Base-by-base conservation (phyloP, 2,888 invertebrate genomes). In the Acleris cristana region DNA sequence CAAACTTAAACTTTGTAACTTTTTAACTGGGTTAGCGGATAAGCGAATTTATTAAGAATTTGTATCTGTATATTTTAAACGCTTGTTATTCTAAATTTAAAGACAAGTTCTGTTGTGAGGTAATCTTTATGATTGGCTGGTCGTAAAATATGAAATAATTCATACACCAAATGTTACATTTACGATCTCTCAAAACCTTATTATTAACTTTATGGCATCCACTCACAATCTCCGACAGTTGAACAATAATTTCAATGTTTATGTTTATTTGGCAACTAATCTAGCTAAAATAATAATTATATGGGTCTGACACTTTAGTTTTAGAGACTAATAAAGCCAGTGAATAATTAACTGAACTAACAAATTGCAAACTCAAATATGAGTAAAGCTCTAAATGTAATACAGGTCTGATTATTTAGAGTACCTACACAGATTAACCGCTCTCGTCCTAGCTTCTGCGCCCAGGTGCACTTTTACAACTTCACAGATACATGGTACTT, bases 231-330 rank as follows among this genome's bases (percentile, higher is more conserved):
- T 34, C 34, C 34, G 10, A 40, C 55, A 55, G 54, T 49, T 4
- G n/a, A 23, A 57, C 34, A 54, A 48, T 69, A 52, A 48, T 69
- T 60, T 63, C n/a, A 59, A 64, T 60, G 57, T 49, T 64, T 19
- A 59, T 6, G 30, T 34, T 64, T 12, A 69, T 56, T 56, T 57
- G 30, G 51, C 44, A 44, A 21, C 18, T 56, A 49, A 56, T 64
- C 49, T 64, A 48, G 51, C 5, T 64, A 30, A 58, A 52, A 40
- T 57, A 16, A 23, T 6, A 30, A 10, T 54, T 62, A 16, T 44
- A 26, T 1, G 45, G 44, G 53, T 19, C 19, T 48, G 62, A 44
- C 26, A 54, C 10, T 21, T 23, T 6, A 34, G 55, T 55, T 45
- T 16, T 45, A 53, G 7, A 12, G 45, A 48, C 30, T 48, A 61